Evolutionary conservation across 37 sponge, comb jelly and placozoan genomes (phyloP), one percentile per base, ranked within the genome.

Genomic region (Halisarca cf. caerulea): DNA sequence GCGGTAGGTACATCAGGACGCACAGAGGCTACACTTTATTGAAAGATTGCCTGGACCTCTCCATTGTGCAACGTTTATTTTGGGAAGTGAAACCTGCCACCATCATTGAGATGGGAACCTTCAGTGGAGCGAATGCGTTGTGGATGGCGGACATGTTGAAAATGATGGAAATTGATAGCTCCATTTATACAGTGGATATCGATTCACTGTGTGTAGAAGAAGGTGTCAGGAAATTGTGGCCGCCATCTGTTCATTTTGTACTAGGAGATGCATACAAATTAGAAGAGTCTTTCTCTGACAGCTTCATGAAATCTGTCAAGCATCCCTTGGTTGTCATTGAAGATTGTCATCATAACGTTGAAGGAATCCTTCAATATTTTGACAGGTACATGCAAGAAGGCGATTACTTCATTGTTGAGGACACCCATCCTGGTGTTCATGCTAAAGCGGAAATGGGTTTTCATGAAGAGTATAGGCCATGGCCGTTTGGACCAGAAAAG

Each of bases 21-120:
- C 40, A 78, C 47, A 30, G 57, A 8, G 79, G 79, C 25, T 78
- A 45, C 47, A 34, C 23, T 17, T 28, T 84, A 44, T 27, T 84
- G 43, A 78, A 84, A 30, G 47, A 33, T 30, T 24, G 39, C 21
- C 53, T 43, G 43, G 85, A 84, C 34, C 32, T 77, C 39, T 9
- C 28, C 77, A 41, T 84, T 44, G 23, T 30, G 40, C 53, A 44
- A 3, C 77, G 45, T 2, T 58, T 84, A 20, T 34, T 84, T 2
- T 72, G 57, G 59, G 17, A 75, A 20, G 51, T 84, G 0, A 20
- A 38, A 27, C 85, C 85, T 3, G 47, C 15, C 24, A 75, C 54
- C 1, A 6, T 84, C 47, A 84, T 84, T 18, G 85, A 84, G 78
- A 21, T 84, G 39, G 85, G 85, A 0, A 75, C 85, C 15, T 84